These are phyloP conservation scores for Laterallus jamaicensis DNA, from an alignment of 2,113 vertebrate species.

Conservation along the genomic window DNA sequence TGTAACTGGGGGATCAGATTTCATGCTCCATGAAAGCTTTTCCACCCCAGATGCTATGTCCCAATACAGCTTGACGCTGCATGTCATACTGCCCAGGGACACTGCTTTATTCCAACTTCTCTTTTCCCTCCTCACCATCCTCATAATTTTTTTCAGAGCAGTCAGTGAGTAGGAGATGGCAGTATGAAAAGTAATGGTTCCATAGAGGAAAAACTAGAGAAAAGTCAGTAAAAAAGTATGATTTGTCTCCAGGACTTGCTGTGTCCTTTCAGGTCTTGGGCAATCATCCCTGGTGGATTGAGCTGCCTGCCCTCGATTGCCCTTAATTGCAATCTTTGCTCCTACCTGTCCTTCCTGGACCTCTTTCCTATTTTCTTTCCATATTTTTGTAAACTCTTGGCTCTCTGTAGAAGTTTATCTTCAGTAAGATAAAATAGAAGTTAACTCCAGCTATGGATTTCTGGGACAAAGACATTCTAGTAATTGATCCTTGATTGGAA, in stretches of 20 bases:
- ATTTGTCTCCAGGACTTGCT: neutral
- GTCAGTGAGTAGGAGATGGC: neutral
- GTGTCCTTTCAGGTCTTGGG: neutral
- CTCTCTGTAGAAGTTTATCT: neutral
- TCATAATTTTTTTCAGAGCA: neutral
- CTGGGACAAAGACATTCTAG: neutral
- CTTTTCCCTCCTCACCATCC: neutral
- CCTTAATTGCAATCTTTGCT: neutral
- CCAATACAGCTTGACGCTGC: neutral
- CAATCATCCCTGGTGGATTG: neutral
- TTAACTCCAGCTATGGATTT: neutral
- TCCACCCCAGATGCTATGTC: too few species aligned
- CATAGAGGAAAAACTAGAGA: neutral
- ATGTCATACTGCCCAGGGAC: neutral
- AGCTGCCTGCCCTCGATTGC: neutral
- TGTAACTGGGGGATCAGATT: neutral
- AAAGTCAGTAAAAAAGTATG: neutral
- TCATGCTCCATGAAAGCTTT: neutral
- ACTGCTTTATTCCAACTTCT: neutral
- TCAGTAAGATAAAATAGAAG: neutral
- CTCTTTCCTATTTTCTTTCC: neutral
- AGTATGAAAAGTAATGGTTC: neutral
- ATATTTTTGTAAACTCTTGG: neutral
- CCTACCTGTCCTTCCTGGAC: neutral
- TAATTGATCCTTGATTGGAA: neutral